These are phyloP conservation scores for Gastracanthus pulcherrimus DNA, from an alignment of 2,888 invertebrate genomes.

Conservation along the genomic window DNA sequence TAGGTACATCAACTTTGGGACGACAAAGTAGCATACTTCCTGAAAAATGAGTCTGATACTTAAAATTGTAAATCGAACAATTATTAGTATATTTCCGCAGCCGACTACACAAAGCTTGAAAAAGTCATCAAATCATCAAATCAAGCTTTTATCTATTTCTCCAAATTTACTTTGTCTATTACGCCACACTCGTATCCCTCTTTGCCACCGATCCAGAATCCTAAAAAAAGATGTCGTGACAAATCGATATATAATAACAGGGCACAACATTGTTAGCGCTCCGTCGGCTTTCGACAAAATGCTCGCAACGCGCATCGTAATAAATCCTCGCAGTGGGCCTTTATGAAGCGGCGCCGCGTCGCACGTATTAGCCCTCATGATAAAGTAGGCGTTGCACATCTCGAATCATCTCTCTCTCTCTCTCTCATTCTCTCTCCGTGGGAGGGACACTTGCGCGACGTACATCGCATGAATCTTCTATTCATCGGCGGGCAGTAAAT, in stretches of 20 bases:
- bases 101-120: too few relatives aligned
- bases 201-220: not conserved
- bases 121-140: too few relatives aligned
- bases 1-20: too few relatives aligned
- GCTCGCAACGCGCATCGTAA: not conserved
- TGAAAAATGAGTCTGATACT: too few relatives aligned
- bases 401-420: constrained; percentile 23
- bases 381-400: constrained; percentile 38
- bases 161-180: not conserved
- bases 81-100: too few relatives aligned
- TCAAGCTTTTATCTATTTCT: too few relatives aligned
- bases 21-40: too few relatives aligned
- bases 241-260: not conserved
- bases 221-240: not conserved
- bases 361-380: constrained; percentile 1
- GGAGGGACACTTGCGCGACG: constrained; percentile 21
- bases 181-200: not conserved
- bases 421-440: not conserved
- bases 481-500: constrained; percentile 53
- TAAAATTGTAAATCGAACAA: too few relatives aligned
- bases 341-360: not conserved
- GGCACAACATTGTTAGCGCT: not conserved
- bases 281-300: not conserved
- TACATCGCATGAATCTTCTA: constrained; percentile 45
- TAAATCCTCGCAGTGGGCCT: not conserved